Evolutionary conservation across 2,113 vertebrate species (phyloP).

Genomic region (Calidris pugnax): DNA sequence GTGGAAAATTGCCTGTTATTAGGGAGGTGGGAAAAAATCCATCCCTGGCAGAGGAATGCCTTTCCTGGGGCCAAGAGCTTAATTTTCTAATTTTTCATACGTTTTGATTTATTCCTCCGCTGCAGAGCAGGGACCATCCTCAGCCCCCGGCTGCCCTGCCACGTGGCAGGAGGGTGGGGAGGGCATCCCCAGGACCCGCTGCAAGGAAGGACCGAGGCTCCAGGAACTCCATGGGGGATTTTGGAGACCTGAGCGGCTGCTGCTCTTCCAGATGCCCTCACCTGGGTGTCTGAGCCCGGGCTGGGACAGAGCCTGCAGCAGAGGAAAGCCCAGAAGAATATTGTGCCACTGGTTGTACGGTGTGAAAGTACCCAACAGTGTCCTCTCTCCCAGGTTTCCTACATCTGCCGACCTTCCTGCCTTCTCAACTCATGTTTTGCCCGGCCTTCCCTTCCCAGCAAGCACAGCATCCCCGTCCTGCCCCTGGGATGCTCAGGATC

Average conservation of each 20-base stretch:
- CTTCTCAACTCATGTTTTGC: not conserved
- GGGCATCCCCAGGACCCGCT: rapidly evolving
- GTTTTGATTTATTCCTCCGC: not conserved
- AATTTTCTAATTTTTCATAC: not conserved
- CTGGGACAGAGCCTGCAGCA: not conserved
- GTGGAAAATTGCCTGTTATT: no score
- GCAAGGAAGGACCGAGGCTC: not conserved
- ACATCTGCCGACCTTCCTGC: not conserved
- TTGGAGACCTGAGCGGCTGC: not conserved
- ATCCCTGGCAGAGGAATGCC: not conserved
- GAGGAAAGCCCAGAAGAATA: not conserved
- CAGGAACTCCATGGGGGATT: not conserved
- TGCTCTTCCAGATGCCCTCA: not conserved
- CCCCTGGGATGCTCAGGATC: no score
- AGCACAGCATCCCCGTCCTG: no score
- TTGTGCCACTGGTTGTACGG: not conserved
- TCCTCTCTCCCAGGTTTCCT: not conserved
- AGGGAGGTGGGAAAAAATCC: no score
- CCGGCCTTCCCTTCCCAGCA: no score
- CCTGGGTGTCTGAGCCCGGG: no score
- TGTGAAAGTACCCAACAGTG: not conserved
- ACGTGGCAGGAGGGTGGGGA: not conserved
- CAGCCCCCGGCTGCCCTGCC: not conserved
- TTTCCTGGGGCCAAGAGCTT: not conserved
- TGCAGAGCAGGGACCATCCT: not conserved